Base-by-base conservation (phyloP, 2,888 invertebrate genomes). In the Cryptus armator region DNA sequence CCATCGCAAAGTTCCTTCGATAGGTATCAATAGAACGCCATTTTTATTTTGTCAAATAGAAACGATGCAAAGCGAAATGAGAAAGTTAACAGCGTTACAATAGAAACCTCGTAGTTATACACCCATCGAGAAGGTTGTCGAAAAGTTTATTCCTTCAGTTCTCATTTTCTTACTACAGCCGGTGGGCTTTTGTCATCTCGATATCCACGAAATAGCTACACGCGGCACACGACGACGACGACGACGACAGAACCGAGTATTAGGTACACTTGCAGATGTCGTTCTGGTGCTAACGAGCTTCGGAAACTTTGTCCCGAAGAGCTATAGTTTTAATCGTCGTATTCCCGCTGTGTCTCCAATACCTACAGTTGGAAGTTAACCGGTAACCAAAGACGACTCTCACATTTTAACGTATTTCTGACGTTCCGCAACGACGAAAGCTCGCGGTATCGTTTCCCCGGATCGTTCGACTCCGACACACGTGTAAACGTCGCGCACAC, bases 261-360 rank as follows among this genome's bases (percentile, higher is more conserved):
- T 59, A 44, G 29, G 32, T 48, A 62, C 32, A 62, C 62, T 62
- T 56, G 68, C 14, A 68, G 48, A 62, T 32, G 62, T 81, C 81
- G 76, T 81, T 76, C 59, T 24, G 37, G 62, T 68, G 76, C 70
- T 81, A 81, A 81, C 81, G 81, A 81, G 81, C 81, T 81, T 81
- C 48, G 76, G 51, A 76, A 81, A 81, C 81, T 81, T 76, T 75
- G 76, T 70, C 29, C 81, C 64, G 64, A 81, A 67, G 48, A 48
- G 70, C 81, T 53, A 64, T 70, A 76, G 76, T 76, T 76, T 81
- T 76, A 71, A 81, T 81, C 81, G 81, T 64, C 66, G 43, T 76
- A 24, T 44, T 51, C 37, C 67, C 6, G 56, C 70, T 53, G 76
- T 76, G 62, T 81, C 51, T 24, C 19, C 48, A 24, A 9, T 48